A percentile compares a stretch with the other conserved stretches of the same genome.
phyloP scores from a whole-genome alignment of 2,797 vertebrate genomes.

The Fringilla coelebs region DNA sequence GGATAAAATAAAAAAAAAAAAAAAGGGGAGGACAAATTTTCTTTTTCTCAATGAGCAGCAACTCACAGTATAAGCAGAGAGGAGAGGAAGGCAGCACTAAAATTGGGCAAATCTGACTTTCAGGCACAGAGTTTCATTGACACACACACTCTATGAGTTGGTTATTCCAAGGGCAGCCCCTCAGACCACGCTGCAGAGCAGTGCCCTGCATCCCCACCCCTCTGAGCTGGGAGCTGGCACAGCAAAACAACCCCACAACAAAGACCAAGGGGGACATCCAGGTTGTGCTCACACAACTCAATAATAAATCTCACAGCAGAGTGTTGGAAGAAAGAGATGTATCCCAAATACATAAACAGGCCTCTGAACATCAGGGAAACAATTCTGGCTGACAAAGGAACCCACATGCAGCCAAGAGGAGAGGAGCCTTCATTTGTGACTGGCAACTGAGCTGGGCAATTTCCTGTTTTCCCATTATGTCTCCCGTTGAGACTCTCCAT shows the following conservation, averaged over 20 bases:
- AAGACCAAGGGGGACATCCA: neutral
- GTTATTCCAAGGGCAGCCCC: neutral
- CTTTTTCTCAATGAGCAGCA: neutral
- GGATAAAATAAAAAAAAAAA: neutral
- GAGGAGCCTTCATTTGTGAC: neutral
- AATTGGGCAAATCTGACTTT: neutral
- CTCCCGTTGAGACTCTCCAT: neutral
- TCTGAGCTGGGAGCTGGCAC: neutral
- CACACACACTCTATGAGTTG: accelerated
- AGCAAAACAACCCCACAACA: neutral
- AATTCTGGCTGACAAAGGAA: neutral
- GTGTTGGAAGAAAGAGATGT: neutral
- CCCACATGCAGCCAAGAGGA: neutral
- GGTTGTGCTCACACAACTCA: neutral
- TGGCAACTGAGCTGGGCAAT: neutral
- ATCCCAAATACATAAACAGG: neutral
- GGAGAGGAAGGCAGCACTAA: neutral
- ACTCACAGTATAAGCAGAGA: accelerated
- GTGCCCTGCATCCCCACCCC: neutral
- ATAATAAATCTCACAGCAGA: neutral
- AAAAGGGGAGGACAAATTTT: neutral
- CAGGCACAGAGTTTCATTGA: neutral
- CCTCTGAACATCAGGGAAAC: neutral
- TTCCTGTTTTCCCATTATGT: conserved; percentile 10
- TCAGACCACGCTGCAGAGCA: neutral